These are phyloP conservation scores for Carettochelys insculpta DNA, from an alignment of 2,113 vertebrate genomes.

Conservation along the genomic window DNA sequence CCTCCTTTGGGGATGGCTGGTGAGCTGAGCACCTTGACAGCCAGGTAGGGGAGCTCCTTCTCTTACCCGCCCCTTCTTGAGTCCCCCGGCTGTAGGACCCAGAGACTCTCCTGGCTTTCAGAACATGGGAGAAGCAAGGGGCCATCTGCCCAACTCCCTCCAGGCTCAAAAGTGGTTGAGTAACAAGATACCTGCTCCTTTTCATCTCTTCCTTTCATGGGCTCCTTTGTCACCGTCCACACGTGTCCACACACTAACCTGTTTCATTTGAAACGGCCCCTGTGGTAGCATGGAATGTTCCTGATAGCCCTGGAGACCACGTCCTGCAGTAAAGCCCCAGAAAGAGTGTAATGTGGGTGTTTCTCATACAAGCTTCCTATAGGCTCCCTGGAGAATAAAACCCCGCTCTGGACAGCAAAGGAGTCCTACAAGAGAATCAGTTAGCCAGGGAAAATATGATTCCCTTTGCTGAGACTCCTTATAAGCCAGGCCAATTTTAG, in stretches of 20 bases:
- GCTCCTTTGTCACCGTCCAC: not conserved
- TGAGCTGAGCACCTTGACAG: not conserved
- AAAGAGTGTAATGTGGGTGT: not conserved
- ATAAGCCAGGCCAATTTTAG: not conserved
- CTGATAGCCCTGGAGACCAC: not conserved
- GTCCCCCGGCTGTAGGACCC: not conserved
- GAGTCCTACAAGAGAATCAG: not conserved
- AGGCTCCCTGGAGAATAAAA: not conserved
- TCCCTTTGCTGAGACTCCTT: not conserved
- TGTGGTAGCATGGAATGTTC: not conserved
- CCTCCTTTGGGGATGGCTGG: not conserved
- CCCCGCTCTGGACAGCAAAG: too few relatives aligned
- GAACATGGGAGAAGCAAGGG: not conserved
- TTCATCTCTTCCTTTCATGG: too few relatives aligned
- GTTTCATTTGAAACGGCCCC: not conserved
- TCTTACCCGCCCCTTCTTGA: not conserved
- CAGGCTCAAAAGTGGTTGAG: not conserved
- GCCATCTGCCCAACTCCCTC: not conserved
- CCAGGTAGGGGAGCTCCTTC: not conserved
- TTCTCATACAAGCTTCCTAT: not conserved
- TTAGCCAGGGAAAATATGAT: too few relatives aligned
- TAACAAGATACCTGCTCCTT: not conserved
- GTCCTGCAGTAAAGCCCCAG: not conserved
- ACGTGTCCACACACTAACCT: not conserved
- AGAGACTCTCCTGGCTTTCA: not conserved